These are phyloP conservation scores for Bungarus multicinctus DNA, from an alignment of 2,113 vertebrate genomes.

Conservation along the genomic window DNA sequence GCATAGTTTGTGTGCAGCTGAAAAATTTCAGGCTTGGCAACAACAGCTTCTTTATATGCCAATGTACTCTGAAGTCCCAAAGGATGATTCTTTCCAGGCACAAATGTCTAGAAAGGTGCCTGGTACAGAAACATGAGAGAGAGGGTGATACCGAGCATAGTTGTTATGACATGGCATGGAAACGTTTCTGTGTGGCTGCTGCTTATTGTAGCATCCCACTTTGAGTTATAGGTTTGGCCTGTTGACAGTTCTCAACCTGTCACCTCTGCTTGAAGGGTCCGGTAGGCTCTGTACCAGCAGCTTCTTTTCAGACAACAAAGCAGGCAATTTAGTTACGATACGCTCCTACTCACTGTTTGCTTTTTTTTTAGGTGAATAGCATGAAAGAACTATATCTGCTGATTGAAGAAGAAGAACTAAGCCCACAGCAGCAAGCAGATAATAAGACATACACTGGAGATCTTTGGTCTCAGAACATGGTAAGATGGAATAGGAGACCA, in stretches of 20 bases:
- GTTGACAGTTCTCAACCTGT: background rate
- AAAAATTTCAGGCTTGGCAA: background rate
- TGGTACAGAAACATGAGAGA: background rate
- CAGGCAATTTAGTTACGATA: background rate
- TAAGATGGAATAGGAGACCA: slow-evolving; percentile 29
- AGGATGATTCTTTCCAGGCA: background rate
- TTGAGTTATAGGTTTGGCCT: background rate
- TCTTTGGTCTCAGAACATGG: slow-evolving; percentile 77
- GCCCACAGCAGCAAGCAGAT: slow-evolving; percentile 79
- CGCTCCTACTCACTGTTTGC: background rate
- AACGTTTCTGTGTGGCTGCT: background rate
- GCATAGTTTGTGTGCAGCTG: background rate
- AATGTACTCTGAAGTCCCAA: background rate
- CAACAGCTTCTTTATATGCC: slow-evolving; percentile 4
- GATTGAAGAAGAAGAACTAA: slow-evolving; percentile 87
- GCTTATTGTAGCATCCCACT: background rate
- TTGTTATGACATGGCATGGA: background rate
- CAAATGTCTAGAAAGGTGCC: background rate
- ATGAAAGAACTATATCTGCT: slow-evolving; percentile 93
- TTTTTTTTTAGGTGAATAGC: slow-evolving; percentile 84
- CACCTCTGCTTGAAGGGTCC: background rate
- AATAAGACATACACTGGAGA: slow-evolving; percentile 78
- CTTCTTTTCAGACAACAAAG: background rate
- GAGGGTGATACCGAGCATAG: background rate
- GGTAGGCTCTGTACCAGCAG: background rate